Percentiles rank a stretch among this genome's conserved stretches.
phyloP scores from a whole-genome alignment of 2,888 invertebrate species.

The Standfussiana lucernea region DNA sequence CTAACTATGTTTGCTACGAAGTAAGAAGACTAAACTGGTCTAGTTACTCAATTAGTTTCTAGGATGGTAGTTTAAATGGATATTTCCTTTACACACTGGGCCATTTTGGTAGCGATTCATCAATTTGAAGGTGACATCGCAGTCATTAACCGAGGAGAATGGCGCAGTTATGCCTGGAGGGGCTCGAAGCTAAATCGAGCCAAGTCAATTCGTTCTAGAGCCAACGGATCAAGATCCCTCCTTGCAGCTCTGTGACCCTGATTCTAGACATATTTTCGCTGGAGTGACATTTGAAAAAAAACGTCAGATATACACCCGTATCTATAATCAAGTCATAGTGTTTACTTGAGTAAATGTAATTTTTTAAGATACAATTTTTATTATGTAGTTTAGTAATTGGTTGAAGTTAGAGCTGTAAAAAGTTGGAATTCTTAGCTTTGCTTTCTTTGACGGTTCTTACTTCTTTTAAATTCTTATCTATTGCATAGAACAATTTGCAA shows the following conservation, averaged over 20 bases:
- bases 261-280: neutral
- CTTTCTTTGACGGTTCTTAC: too few species aligned
- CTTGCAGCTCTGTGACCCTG: neutral
- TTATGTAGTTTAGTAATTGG: too few species aligned
- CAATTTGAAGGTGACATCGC: constrained; percentile 50
- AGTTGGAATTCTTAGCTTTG: too few species aligned
- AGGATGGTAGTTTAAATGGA: constrained; percentile 38
- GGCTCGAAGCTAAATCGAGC: constrained; percentile 24
- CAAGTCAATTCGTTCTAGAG: constrained; percentile 32
- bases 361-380: too few species aligned
- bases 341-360: too few species aligned
- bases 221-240: neutral
- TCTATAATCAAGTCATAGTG: too few species aligned
- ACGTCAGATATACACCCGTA: too few species aligned
- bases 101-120: constrained; percentile 47
- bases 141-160: constrained; percentile 51
- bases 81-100: constrained; percentile 33
- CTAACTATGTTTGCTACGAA: constrained; percentile 8
- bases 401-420: too few species aligned
- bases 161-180: constrained; percentile 51
- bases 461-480: too few species aligned
- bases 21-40: constrained; percentile 14
- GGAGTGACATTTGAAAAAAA: neutral
- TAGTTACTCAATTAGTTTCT: constrained; percentile 27
- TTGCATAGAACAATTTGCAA: too few species aligned